A percentile compares a stretch with the other conserved stretches of the same genome.
These are phyloP conservation scores for Crematogaster levior DNA, from an alignment of 2,888 invertebrate species.

Conservation along the genomic window DNA sequence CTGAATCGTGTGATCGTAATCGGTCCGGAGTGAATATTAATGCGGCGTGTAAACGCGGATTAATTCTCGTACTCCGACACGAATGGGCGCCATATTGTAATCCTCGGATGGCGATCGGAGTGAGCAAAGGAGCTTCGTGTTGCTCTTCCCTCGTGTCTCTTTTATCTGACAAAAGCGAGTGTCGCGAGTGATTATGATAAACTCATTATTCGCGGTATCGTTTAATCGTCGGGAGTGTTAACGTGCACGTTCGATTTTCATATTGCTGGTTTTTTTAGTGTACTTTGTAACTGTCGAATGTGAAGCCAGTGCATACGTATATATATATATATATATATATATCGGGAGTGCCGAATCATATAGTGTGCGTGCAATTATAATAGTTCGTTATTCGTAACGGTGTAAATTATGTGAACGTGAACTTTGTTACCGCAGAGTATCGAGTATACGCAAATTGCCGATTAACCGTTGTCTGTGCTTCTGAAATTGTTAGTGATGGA, in stretches of 20 bases:
- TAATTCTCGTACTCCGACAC: neutral
- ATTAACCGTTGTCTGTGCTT: neutral
- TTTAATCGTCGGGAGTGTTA: conserved; percentile 1
- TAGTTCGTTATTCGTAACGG: neutral
- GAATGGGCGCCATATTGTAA: neutral
- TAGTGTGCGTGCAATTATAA: neutral
- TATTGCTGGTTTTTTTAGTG: neutral
- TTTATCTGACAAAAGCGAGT: neutral
- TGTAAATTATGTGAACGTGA: neutral
- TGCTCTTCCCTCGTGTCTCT: neutral
- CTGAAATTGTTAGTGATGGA: neutral
- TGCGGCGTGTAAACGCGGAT: neutral
- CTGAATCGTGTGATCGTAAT: neutral
- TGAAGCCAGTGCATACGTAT: neutral
- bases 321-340: neutral
- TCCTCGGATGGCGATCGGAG: neutral
- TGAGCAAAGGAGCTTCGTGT: neutral
- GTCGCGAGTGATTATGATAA: neutral
- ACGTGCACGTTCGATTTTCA: neutral
- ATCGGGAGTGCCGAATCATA: neutral
- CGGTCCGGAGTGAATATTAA: neutral
- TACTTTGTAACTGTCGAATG: neutral
- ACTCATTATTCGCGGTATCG: neutral
- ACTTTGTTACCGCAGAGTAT: neutral
- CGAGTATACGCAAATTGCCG: neutral